Base-by-base conservation (phyloP, 2,797 vertebrate species). In the Oreochromis grahami region DNA sequence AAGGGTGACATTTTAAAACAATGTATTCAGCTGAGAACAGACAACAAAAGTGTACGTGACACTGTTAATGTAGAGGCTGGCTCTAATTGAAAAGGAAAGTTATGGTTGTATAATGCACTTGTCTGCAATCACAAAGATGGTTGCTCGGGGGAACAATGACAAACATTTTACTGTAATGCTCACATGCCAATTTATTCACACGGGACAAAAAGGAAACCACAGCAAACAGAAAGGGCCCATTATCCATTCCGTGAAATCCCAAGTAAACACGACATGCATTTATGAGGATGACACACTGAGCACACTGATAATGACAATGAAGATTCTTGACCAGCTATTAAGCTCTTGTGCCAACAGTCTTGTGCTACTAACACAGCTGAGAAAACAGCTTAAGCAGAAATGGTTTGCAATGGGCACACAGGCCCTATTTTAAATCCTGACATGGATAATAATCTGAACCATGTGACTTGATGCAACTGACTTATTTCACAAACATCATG, bases 361-460 rank as follows among this genome's bases (percentile, higher is more conserved):
- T 0, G 36, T 41, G 7, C n/a, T 72, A 15, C 65, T 76, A 80
- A 77, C 68, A 8, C 52, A 38, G 55, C 70, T 45, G 32, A 48
- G 29, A 19, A 79, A 58, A 87, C 48, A 51, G 26, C 15, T 74
- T 14, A 12, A 84, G 77, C 2, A 78, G n/a, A 80, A 45, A 26
- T 52, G n/a, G 84, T 55, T 56, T 72, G 19, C 60, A 7, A 13
- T 41, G 65, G 8, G 24, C 84, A 65, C 7, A 1, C 2, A 8
- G 65, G 34, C 19, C 6, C 3, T 8, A 48, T 76, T 53, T 14
- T 58, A 84, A 74, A 60, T 5, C 3, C 2, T 58, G 50, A 58
- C 74, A 86, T 51, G 70, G n/a, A 53, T 68, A 17, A 76, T 29
- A 74, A 72, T 45, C 10, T 70, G 29, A 60, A 60, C n/a, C 51